Evolutionary conservation across 1,140 invertebrate species (phyloP).

Genomic region (Druon quercuslanigerum): DNA sequence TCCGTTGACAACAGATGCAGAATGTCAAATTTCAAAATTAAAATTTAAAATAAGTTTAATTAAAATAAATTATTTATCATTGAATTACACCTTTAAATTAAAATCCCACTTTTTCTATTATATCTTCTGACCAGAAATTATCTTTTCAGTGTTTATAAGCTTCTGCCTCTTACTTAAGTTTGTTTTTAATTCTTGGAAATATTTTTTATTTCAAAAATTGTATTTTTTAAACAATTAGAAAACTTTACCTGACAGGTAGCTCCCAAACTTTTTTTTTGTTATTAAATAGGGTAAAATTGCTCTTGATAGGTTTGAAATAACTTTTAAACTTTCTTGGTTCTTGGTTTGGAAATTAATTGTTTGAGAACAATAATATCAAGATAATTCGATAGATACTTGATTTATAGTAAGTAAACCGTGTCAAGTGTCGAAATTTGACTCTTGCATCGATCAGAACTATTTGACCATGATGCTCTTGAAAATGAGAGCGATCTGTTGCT

Average conservation of each 20-base stretch:
- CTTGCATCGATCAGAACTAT: conserved; percentile 14
- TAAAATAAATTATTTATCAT: no score
- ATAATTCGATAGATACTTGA: conserved; percentile 18
- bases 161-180: no score
- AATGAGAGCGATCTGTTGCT: conserved; percentile 18
- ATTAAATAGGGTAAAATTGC: no score
- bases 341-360: not conserved
- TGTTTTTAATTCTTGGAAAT: not conserved
- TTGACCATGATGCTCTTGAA: conserved; percentile 28
- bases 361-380: not conserved
- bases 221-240: not conserved
- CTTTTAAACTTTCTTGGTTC: no score
- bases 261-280: no score
- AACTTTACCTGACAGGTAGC: no score
- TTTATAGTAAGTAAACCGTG: conserved; percentile 31
- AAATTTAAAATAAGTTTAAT: no score
- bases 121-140: no score
- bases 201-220: conserved; percentile 36
- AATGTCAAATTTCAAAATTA: not conserved
- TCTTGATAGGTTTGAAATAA: no score
- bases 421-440: conserved; percentile 24
- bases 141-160: no score
- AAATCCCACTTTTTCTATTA: no score
- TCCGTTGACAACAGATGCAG: not conserved
- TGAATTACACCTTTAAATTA: no score